Evolutionary conservation across 2,888 invertebrate genomes (phyloP).

Genomic region (Agonum fuliginosum): DNA sequence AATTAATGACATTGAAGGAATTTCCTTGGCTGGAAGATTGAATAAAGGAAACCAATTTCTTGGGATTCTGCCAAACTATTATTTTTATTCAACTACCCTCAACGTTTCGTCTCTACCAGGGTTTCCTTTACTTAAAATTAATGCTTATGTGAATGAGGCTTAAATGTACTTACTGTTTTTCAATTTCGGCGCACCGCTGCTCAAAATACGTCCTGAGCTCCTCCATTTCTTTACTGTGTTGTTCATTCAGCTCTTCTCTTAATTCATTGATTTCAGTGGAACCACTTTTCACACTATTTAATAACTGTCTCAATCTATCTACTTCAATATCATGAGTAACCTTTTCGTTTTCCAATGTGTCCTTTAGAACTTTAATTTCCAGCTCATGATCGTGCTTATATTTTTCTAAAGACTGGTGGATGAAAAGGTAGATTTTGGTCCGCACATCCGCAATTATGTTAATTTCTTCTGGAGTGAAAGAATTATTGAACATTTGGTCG

Average conservation of each 20-base stretch:
- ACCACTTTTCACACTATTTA: slow-evolving; percentile 77
- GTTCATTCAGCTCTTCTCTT: slow-evolving; percentile 77
- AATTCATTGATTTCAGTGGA: slow-evolving; percentile 76
- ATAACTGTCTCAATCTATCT: slow-evolving; percentile 74
- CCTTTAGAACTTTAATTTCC: slow-evolving; percentile 70
- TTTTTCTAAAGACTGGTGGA: slow-evolving; percentile 63
- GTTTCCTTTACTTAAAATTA: no score
- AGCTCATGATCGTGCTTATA: slow-evolving; percentile 63
- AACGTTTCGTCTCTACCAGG: no score
- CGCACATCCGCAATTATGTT: slow-evolving; percentile 43
- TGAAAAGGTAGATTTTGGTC: slow-evolving; percentile 63
- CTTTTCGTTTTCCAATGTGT: slow-evolving; percentile 77
- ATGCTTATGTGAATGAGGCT: no score
- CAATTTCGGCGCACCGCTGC: slow-evolving; percentile 85
- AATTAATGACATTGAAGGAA: no score
- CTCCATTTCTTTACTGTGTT: slow-evolving; percentile 86
- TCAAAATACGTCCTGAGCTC: slow-evolving; percentile 87
- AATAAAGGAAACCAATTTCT: no score
- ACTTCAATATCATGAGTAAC: slow-evolving; percentile 76
- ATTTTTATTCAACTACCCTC: no score
- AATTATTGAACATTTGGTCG: slow-evolving; percentile 41
- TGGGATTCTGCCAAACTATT: no score
- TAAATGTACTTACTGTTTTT: slow-evolving; percentile 78
- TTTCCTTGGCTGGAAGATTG: no score
- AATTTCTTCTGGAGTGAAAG: slow-evolving; percentile 46